Percentiles rank a stretch among this genome's conserved stretches.
Conservation (phyloP, 1,140 invertebrate species). For the Drosophila leontia region DNA sequence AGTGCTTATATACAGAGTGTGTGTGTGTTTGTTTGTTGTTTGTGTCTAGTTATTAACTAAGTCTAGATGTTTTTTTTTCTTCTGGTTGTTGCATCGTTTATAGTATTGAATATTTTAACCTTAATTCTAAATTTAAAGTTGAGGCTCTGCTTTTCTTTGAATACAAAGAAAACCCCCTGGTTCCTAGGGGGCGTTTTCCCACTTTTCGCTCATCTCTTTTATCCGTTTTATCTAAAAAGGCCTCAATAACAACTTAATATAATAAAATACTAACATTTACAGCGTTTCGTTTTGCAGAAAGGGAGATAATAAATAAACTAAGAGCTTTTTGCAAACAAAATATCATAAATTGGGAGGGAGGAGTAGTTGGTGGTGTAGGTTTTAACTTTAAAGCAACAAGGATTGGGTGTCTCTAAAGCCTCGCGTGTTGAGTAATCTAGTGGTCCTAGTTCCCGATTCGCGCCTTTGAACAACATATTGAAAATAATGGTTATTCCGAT, state of each 20-base stretch:
- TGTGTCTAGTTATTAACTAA: slow-evolving; percentile 44
- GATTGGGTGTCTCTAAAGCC: slow-evolving; percentile 26
- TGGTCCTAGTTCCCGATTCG: slow-evolving; percentile 2
- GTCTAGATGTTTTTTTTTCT: slow-evolving; percentile 20
- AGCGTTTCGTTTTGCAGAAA: slow-evolving; percentile 43
- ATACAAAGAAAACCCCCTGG: slow-evolving; percentile 35
- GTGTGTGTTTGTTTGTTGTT: slow-evolving; percentile 18
- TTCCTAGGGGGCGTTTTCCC: slow-evolving; percentile 8
- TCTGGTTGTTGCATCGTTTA: slow-evolving; percentile 11
- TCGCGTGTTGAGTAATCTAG: slow-evolving; percentile 33
- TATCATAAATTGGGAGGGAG: slow-evolving; percentile 39
- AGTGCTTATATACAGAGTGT: slow-evolving; percentile 63
- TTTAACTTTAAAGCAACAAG: slow-evolving; percentile 15
- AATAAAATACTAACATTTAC: slow-evolving; percentile 80
- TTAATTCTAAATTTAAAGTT: slow-evolving; percentile 57
- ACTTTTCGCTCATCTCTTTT: slow-evolving; percentile 22
- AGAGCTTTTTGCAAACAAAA: slow-evolving; percentile 36
- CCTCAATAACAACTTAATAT: slow-evolving; percentile 78
- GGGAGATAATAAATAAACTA: slow-evolving; percentile 51
- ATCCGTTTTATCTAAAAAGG: slow-evolving; percentile 59
- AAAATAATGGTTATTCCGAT: slow-evolving; percentile 6
- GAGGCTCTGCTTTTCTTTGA: slow-evolving; percentile 42
- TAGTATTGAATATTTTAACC: slow-evolving; percentile 34
- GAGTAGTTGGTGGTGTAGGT: background rate
- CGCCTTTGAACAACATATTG: slow-evolving; percentile 1